Base-by-base conservation (phyloP, 2,113 vertebrate species). In the Cryptoleucopteryx plumbea region DNA sequence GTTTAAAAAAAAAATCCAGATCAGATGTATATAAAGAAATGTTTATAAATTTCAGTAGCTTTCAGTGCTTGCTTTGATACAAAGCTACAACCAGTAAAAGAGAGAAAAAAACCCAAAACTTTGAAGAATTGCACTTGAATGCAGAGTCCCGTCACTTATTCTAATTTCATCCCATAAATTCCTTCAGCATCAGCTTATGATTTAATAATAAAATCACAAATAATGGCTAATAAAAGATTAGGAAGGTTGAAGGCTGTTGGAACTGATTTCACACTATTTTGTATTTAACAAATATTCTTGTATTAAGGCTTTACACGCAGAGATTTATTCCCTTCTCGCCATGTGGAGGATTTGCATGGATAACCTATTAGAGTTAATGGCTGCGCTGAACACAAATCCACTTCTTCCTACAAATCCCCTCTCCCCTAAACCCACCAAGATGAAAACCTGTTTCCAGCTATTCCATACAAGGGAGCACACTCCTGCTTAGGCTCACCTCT, bases 211-310 rank as follows among this genome's bases (percentile, higher is more conserved):
- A 75, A 65, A 95, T 58, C 62, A 95, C 27, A 90, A 87, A 93
- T 90, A 86, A 77, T 45, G 55, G 52, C 78, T 94, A 94, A 91
- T 80, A 94, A 91, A 96, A 91, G 83, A 93, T 89, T 82, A 96
- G 67, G 84, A 88, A 81, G 43, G 72, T 22, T 82, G 88, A 95
- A 92, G 42, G 67, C 52, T 82, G 62, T 48, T 93, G 56, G 74
- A 95, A 97, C 73, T 92, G 82, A 94, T 96, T 94, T 94, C 4
- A 27, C 62, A 40, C 40, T 91, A 56, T 73, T 94, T 87, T 62
- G 73, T 89, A 87, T 82, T 96, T 96, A 91, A 87, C 32, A 85
- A 93, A 86, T 88, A 87, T 62, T 93, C 68, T 55, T 75, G 71
- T 53, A 82, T 77, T 77, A 93, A 89, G 32, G 53, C 48, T 94